Base-by-base conservation (phyloP, 2,113 vertebrate species). In the Leucosticte australis region DNA sequence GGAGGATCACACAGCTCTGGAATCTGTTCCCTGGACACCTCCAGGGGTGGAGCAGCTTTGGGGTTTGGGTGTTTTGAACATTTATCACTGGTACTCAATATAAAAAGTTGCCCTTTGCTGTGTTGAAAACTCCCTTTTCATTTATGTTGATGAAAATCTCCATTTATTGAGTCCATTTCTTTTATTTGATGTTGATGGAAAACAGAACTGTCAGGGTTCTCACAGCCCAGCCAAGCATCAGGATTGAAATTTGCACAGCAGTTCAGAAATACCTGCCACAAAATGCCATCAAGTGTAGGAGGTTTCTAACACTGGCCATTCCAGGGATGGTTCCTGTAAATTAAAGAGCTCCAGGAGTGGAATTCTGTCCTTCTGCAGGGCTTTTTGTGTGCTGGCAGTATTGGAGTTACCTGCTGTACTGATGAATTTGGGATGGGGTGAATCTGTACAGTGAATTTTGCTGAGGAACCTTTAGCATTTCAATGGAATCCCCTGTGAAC, bases 1-100 rank as follows among this genome's bases (percentile, higher is more conserved):
- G 68, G 21, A 33, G 23, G 15, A 19, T 2, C 27, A 2, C 27
- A 2, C 0, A 12, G 8, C 6, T 39, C 67, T 2, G 0, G 41
- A 7, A 39, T 74, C n/a, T 47, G 49, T 5, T 50, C 49, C 50
- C 49, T 52, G 49, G 24, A 15, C 49, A 16, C 26, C 49, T 70
- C 56, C 49, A 50, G 49, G 50, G 50, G 7, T 30, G 50, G 50
- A 42, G 3, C 57, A 30, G 22, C 2, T 49, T 35, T 35, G 55
- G 11, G 0, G 2, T 49, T 3, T 26, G 67, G 24, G 2, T 31
- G 59, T 16, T 85, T 88, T 68, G 39, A 63, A 26, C 22, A 7
- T 13, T 73, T 33, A 7, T 0, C 42, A 33, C 19, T 52, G 41
- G 11, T 13, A 21, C 6, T 47, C 11, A 1, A 3, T 71, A 8